Conservation (phyloP, 1,140 invertebrate genomes). For the Heliconius hermathena region DNA sequence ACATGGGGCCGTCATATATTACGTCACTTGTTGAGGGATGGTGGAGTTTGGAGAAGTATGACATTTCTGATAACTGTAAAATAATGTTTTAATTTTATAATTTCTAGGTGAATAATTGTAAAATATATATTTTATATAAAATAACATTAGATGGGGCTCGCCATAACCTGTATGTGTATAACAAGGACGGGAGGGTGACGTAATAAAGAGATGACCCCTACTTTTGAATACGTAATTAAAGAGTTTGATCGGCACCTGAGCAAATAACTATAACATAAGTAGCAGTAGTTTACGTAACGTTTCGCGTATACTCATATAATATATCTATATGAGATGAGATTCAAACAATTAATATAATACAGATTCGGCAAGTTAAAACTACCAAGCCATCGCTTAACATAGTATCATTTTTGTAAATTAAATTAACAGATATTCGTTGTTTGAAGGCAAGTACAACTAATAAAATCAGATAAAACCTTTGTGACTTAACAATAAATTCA, state of each 20-base stretch:
- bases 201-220: no score
- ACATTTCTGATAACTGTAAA: no score
- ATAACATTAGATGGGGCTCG: no score
- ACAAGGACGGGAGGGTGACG: no score
- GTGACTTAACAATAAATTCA: slow-evolving; percentile 77
- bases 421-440: slow-evolving; percentile 76
- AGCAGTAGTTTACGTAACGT: slow-evolving; percentile 4
- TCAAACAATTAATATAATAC: slow-evolving; percentile 22
- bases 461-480: slow-evolving; percentile 69
- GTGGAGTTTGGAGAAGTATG: no score
- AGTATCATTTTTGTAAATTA: slow-evolving; percentile 40
- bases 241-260: slow-evolving; percentile 38
- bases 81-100: no score
- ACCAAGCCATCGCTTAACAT: slow-evolving; percentile 41
- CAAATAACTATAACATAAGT: slow-evolving; percentile 37
- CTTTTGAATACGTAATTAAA: slow-evolving; percentile 19
- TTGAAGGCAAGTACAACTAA: slow-evolving; percentile 61
- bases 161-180: no score
- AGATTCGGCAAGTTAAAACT: slow-evolving; percentile 27
- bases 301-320: background rate
- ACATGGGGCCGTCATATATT: background rate
- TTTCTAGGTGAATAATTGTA: no score
- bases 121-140: no score
- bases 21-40: no score
- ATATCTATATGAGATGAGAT: slow-evolving; percentile 25